Conservation (phyloP, 2,888 invertebrate genomes). For the Paralinhomoeus sp. region DNA sequence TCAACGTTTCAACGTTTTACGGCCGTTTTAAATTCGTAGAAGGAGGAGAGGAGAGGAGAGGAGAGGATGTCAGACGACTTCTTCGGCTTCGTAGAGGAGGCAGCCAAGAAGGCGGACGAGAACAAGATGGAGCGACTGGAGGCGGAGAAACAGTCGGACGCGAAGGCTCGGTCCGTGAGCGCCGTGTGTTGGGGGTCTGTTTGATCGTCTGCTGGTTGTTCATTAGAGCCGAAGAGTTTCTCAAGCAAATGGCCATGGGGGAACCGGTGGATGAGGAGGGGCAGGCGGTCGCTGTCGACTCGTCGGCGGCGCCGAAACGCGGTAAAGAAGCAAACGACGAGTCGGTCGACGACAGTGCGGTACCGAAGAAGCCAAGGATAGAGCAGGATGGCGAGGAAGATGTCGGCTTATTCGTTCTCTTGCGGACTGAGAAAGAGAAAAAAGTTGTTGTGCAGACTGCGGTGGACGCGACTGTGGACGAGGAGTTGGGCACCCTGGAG, state of each 20-base stretch:
- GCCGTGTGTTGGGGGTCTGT: too few relatives aligned
- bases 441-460: background rate
- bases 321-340: constrained; percentile 2
- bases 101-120: background rate
- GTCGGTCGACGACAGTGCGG: background rate
- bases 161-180: background rate
- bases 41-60: too few relatives aligned
- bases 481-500: background rate
- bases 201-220: too few relatives aligned
- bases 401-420: background rate
- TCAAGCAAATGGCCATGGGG: background rate
- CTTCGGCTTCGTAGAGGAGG: too few relatives aligned
- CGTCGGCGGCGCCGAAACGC: too few relatives aligned
- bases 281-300: too few relatives aligned
- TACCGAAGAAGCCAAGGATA: background rate
- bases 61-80: too few relatives aligned
- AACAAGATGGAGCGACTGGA: background rate
- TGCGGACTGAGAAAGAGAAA: background rate
- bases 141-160: background rate
- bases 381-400: background rate
- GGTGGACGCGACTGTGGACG: background rate
- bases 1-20: too few relatives aligned
- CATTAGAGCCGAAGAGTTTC: background rate
- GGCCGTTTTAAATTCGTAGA: too few relatives aligned
- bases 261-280: too few relatives aligned